A percentile compares a stretch with the other conserved stretches of the same genome.
Conservation (phyloP, 2,888 invertebrate species). For the Heliothis peltigera region DNA sequence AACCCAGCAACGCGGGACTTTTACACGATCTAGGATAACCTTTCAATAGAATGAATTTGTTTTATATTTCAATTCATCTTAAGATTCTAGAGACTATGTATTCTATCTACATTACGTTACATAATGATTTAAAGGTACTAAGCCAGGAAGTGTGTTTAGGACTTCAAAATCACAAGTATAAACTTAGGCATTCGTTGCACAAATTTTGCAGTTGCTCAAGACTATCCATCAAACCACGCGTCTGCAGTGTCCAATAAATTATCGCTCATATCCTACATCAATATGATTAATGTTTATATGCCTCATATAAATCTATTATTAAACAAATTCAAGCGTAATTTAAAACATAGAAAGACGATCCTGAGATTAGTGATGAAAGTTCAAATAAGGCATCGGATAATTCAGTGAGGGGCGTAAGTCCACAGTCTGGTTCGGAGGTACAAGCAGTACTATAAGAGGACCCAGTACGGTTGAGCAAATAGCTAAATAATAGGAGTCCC, state of each 20-base stretch:
- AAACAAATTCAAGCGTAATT: conserved; percentile 57
- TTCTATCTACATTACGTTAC: not conserved
- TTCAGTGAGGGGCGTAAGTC: conserved; percentile 13
- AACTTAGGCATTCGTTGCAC: conserved; percentile 54
- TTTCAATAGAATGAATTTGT: no score
- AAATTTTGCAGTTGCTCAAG: conserved; percentile 59
- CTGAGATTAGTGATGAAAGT: conserved; percentile 32
- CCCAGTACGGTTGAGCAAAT: conserved; percentile 80
- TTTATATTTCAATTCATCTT: no score
- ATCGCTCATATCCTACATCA: conserved; percentile 55
- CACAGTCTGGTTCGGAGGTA: conserved; percentile 28
- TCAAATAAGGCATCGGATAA: conserved; percentile 19
- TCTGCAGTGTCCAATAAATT: conserved; percentile 54
- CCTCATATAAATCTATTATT: conserved; percentile 52
- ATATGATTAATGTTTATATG: conserved; percentile 53
- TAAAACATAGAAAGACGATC: conserved; percentile 51
- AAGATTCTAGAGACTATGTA: not conserved
- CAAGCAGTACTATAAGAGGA: conserved; percentile 53
- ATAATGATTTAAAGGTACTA: not conserved
- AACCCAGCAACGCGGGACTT: no score
- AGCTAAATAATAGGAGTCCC: conserved; percentile 84
- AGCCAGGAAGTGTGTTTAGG: conserved; percentile 19
- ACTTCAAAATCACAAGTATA: conserved; percentile 26
- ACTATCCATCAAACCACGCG: conserved; percentile 52
- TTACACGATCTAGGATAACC: no score